Conservation (phyloP, 2,888 invertebrate species). For the Phalera bucephala region DNA sequence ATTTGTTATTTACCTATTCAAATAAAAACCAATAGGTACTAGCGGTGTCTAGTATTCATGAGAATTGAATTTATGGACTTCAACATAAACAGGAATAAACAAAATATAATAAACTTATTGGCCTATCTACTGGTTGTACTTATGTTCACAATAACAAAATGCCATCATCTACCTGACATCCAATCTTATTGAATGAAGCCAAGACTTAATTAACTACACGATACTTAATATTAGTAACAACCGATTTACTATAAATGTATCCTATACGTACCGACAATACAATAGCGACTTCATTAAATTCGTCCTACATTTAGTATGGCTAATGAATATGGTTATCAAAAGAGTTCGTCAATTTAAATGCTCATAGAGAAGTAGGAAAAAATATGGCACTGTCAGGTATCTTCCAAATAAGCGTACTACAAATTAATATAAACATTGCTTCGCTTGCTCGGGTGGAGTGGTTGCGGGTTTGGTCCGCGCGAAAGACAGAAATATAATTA, state of each 20-base stretch:
- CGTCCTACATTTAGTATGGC: constrained; percentile 3
- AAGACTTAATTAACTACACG: constrained; percentile 27
- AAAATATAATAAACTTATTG: constrained; percentile 14
- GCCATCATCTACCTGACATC: constrained; percentile 52
- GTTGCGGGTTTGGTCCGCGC: no score
- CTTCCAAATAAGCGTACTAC: no score
- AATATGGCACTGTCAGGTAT: no score
- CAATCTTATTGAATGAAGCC: constrained; percentile 53
- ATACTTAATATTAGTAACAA: constrained; percentile 28
- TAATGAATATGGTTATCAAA: neutral
- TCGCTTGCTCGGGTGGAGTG: no score
- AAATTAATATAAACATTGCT: no score
- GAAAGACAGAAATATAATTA: no score
- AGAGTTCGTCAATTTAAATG: no score
- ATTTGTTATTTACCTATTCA: no score
- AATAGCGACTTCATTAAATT: constrained; percentile 7
- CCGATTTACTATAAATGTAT: constrained; percentile 15
- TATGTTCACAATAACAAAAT: constrained; percentile 55
- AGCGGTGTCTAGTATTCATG: no score
- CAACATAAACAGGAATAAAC: constrained; percentile 8
- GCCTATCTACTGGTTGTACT: constrained; percentile 36
- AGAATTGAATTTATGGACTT: constrained; percentile 6
- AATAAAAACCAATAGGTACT: no score
- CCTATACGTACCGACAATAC: constrained; percentile 17
- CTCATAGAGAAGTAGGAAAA: no score